These are phyloP conservation scores for Eupsilia transversa DNA, from an alignment of 2,888 invertebrate genomes.

Conservation along the genomic window DNA sequence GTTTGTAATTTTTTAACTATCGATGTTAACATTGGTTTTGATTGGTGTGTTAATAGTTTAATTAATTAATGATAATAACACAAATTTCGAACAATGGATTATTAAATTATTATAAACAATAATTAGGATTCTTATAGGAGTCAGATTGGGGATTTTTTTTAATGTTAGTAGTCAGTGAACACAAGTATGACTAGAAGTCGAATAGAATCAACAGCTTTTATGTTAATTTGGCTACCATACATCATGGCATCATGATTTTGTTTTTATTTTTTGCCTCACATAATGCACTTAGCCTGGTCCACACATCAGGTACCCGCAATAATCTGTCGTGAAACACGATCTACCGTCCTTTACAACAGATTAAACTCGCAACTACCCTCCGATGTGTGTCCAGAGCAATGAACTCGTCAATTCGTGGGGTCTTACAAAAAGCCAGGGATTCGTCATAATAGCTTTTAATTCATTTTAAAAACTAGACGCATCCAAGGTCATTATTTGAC, in stretches of 20 bases:
- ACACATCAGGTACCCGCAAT: conserved; percentile 34
- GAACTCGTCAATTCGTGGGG: conserved; percentile 67
- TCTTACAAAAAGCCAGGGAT: conserved; percentile 74
- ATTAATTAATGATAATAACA: conserved; percentile 40
- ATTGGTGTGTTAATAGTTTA: conserved; percentile 57
- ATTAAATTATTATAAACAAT: conserved; percentile 38
- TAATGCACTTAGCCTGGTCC: conserved; percentile 75
- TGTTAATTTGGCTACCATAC: conserved; percentile 74
- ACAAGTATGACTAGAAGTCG: conserved; percentile 36
- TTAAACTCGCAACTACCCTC: conserved; percentile 9
- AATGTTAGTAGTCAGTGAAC: conserved; percentile 32
- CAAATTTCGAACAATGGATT: conserved; percentile 51
- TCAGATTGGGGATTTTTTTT: conserved; percentile 2
- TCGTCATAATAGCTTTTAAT: conserved; percentile 72
- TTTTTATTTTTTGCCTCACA: conserved; percentile 83
- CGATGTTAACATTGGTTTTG: conserved; percentile 52
- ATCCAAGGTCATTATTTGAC: conserved; percentile 64
- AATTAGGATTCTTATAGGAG: conserved; percentile 25
- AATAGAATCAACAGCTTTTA: conserved; percentile 57
- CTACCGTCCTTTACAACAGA: conserved; percentile 31
- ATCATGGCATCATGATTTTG: conserved; percentile 69
- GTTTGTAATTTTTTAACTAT: conserved; percentile 41
- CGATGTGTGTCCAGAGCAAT: conserved; percentile 54
- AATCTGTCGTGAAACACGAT: conserved; percentile 24
- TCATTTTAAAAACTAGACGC: conserved; percentile 70